Percentiles rank a stretch among this genome's conserved stretches.
Conservation (phyloP, 2,113 vertebrate genomes). For the Apodemus sylvaticus region DNA sequence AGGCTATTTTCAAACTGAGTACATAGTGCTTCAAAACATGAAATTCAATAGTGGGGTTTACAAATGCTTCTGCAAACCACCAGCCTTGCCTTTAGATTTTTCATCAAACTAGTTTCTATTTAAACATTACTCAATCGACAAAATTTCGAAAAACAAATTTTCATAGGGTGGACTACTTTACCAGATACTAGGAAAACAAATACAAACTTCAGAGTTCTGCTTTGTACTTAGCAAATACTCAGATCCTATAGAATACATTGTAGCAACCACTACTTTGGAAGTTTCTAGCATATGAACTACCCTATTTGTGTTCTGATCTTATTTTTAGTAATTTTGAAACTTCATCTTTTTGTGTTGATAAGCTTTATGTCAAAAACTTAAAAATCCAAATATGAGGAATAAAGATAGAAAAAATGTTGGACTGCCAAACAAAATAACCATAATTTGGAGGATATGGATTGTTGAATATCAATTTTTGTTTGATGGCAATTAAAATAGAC, state of each 20-base stretch:
- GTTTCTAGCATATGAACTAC: neutral
- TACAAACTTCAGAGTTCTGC: constrained; percentile 32
- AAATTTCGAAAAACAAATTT: constrained; percentile 1
- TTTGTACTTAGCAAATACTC: neutral
- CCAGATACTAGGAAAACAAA: constrained; percentile 17
- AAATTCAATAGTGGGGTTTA: neutral
- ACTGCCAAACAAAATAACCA: neutral
- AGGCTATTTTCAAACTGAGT: neutral
- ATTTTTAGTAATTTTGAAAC: neutral
- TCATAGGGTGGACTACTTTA: neutral
- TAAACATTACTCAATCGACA: constrained; percentile 33
- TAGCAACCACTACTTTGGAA: neutral
- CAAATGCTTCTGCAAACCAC: neutral
- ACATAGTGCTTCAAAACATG: constrained; percentile 21
- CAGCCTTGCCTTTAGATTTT: neutral
- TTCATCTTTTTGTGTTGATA: neutral
- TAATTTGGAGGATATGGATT: neutral
- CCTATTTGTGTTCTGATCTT: neutral
- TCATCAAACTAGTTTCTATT: constrained; percentile 24
- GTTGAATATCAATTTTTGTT: constrained; percentile 19
- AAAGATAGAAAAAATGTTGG: neutral
- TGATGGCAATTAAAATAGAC: neutral
- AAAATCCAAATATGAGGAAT: neutral
- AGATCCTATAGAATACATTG: neutral
- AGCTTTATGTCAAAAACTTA: neutral